Evolutionary conservation across 2,113 vertebrate species (phyloP), one percentile per base, ranked within the genome.

Genomic region (Oxyura jamaicensis): DNA sequence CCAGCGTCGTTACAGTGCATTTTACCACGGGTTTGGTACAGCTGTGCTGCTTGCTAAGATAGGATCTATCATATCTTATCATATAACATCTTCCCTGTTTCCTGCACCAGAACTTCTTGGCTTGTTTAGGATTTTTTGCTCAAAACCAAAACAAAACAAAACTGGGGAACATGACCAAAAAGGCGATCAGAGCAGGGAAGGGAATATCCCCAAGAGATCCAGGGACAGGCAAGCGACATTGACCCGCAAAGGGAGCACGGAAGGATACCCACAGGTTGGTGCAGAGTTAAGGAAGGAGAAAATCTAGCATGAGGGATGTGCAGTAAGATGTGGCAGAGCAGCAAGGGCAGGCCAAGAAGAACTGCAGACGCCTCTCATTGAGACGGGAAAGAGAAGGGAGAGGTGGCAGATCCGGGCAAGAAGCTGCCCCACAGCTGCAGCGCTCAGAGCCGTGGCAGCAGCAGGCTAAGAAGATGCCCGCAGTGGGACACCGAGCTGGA

Each of bases 401-500:
- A 91, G 36, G 20, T 56, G 29, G 59, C 25, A 72, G 71, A 76
- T 4, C 14, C 0, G 0, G 48, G 72, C 29, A n/a, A 48, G 36
- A 60, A 66, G 21, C 1, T 48, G 58, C 3, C 36, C 1, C 1
- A 2, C n/a, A 33, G 41, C 39, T n/a, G 55, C 22, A 26, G 39
- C 16, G 13, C 35, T 56, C 20, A 33, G 65, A 87, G 69, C 39
- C 1, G 0, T 0, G 3, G 60, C 1, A 58, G 78, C 58, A 46
- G 63, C 46, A 13, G 0, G 3, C 16, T 88, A 67, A 73, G 36
- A 82, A 76, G 53, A 11, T 35, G 55, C 39, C 69, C 50, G 41
- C 0, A 4, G 66, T 0, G 0, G 48, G 55, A 68, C 63, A n/a
- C 21, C 1, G 15, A 73, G 41, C 9, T 44, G n/a, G 48, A 35